These are phyloP conservation scores for Vulpes lagopus DNA, from an alignment of 2,113 vertebrate species.

Conservation along the genomic window DNA sequence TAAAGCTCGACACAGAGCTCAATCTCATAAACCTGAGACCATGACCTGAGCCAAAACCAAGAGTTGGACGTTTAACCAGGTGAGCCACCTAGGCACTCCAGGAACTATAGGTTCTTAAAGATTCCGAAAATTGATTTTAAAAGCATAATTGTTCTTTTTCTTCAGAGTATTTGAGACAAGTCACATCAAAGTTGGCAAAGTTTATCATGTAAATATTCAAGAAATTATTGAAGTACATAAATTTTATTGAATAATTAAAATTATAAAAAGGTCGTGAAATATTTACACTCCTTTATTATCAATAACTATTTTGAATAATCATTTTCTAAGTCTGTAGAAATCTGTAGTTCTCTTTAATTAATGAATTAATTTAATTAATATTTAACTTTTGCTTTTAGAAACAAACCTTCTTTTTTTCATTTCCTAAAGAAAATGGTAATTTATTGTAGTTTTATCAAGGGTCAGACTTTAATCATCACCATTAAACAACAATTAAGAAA, in stretches of 20 bases:
- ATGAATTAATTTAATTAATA: neutral
- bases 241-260: conserved; percentile 49
- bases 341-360: conserved; percentile 35
- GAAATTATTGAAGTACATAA: neutral
- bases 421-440: conserved; percentile 25
- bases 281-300: neutral
- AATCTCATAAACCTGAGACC: neutral
- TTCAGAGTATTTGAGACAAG: conserved; percentile 22
- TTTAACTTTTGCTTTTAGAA: conserved; percentile 20
- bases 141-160: neutral
- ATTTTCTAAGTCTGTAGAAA: conserved; percentile 26
- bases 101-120: neutral
- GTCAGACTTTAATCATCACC: neutral
- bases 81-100: neutral
- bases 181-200: neutral
- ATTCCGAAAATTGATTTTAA: conserved; percentile 26
- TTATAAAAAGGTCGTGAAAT: conserved; percentile 1
- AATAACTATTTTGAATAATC: neutral
- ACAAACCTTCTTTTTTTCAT: neutral
- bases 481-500: conserved; percentile 4
- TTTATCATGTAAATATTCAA: conserved; percentile 22
- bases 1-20: neutral
- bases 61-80: neutral
- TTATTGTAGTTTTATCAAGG: neutral
- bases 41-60: neutral